These are phyloP conservation scores for Alcis repandata DNA, from an alignment of 2,888 invertebrate species.

Conservation along the genomic window DNA sequence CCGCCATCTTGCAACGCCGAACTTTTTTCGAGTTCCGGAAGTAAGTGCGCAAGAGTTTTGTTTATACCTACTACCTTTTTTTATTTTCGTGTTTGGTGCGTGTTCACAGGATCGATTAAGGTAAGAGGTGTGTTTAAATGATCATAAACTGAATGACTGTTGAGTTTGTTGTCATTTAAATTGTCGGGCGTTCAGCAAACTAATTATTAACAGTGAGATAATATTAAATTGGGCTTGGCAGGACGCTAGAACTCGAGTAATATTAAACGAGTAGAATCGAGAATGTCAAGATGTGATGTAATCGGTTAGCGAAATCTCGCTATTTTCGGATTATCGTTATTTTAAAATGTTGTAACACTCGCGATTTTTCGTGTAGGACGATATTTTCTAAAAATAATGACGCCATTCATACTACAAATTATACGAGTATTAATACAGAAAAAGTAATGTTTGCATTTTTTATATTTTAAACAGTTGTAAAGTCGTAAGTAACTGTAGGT, in stretches of 20 bases:
- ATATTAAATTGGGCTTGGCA: conserved; percentile 78
- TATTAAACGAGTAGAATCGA: conserved; percentile 69
- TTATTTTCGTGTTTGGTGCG: conserved; percentile 32
- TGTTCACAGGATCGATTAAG: conserved; percentile 39
- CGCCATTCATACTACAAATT: conserved; percentile 33
- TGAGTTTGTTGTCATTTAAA: conserved; percentile 48
- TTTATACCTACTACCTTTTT: conserved; percentile 50
- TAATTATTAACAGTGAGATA: conserved; percentile 71
- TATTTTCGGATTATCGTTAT: conserved; percentile 77
- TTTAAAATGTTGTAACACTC: conserved; percentile 59
- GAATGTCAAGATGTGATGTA: conserved; percentile 77
- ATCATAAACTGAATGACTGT: conserved; percentile 8
- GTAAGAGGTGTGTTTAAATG: conserved; percentile 45
- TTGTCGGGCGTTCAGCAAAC: conserved; percentile 55
- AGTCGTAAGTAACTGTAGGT: too few species aligned
- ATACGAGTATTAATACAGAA: conserved; percentile 15
- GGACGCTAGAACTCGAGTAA: conserved; percentile 66
- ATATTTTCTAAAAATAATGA: conserved; percentile 43
- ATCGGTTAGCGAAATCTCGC: conserved; percentile 69
- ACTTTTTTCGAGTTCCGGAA: conserved; percentile 65
- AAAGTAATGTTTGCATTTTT: conserved; percentile 8
- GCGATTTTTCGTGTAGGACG: conserved; percentile 57
- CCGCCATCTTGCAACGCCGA: conserved; percentile 64
- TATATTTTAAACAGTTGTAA: background rate
- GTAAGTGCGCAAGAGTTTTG: conserved; percentile 69